Conservation (phyloP, 1,140 invertebrate species). For the Bombus picipes region DNA sequence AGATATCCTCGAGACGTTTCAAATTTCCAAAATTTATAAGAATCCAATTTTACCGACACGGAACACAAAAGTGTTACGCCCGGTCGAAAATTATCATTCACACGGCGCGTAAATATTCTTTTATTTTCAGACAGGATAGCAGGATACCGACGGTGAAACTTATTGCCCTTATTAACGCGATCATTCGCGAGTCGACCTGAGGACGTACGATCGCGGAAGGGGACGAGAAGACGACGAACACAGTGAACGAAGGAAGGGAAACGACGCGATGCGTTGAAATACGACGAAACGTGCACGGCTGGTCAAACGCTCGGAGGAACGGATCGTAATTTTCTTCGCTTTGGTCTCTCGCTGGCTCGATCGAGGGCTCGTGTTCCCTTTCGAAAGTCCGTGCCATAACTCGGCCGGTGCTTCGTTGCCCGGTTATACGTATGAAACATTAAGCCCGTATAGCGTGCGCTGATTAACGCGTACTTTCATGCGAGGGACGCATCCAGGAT, state of each 20-base stretch:
- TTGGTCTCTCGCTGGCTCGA: conserved; percentile 36
- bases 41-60: background rate
- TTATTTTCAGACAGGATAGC: background rate
- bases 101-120: conserved; percentile 16
- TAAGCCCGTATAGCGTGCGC: conserved; percentile 57
- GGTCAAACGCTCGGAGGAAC: conserved; percentile 9
- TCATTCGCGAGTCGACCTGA: conserved; percentile 33
- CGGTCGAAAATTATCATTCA: conserved; percentile 4
- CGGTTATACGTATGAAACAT: conserved; percentile 58
- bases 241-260: conserved; percentile 32
- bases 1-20: background rate
- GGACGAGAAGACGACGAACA: conserved; percentile 31
- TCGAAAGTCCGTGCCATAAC: conserved; percentile 59
- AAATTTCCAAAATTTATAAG: conserved; percentile 19
- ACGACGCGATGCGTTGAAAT: conserved; percentile 36
- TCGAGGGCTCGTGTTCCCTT: conserved; percentile 60
- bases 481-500: conserved; percentile 16
- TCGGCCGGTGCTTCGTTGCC: conserved; percentile 37
- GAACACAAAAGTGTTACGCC: conserved; percentile 7
- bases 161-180: conserved; percentile 48
- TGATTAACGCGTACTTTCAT: conserved; percentile 66
- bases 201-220: conserved; percentile 26
- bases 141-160: conserved; percentile 13
- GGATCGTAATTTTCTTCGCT: conserved; percentile 64
- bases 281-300: conserved; percentile 3